phyloP scores from a whole-genome alignment of 2,888 invertebrate genomes.

The Eupithecia insigniata region DNA sequence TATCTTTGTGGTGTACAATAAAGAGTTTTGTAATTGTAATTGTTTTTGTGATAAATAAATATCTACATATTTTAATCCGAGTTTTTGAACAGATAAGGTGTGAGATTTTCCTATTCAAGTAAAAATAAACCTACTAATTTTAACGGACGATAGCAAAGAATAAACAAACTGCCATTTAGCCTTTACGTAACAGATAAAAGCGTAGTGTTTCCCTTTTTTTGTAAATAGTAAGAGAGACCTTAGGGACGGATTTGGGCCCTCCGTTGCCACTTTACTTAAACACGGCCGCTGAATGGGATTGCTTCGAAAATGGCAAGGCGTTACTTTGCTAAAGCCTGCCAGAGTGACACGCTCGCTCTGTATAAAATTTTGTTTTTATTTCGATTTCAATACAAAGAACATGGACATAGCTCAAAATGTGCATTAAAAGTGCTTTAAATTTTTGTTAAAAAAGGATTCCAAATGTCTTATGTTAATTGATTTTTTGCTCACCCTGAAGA shows the following conservation, averaged over 20 bases:
- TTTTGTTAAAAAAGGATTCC: not conserved
- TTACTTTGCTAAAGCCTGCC: slow-evolving; percentile 54
- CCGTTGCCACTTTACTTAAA: slow-evolving; percentile 59
- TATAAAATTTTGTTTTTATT: slow-evolving; percentile 1
- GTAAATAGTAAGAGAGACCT: slow-evolving; percentile 43
- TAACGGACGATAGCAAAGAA: not conserved
- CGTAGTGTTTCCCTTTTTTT: slow-evolving; percentile 41
- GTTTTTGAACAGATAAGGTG: not conserved
- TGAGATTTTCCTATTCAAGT: not conserved
- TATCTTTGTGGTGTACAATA: too few relatives aligned
- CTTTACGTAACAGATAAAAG: slow-evolving; percentile 32
- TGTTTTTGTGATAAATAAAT: too few relatives aligned
- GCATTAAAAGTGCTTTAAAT: not conserved
- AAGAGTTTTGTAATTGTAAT: too few relatives aligned
- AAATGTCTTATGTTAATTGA: not conserved
- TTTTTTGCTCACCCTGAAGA: too few relatives aligned
- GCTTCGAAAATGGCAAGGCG: slow-evolving; percentile 55
- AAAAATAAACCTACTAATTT: not conserved
- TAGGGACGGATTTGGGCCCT: slow-evolving; percentile 45
- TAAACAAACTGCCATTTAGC: slow-evolving; percentile 13
- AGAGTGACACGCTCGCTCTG: slow-evolving; percentile 46
- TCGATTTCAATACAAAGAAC: not conserved
- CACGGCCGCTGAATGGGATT: slow-evolving; percentile 55
- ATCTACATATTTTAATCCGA: too few relatives aligned
- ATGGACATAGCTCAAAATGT: not conserved